A percentile compares a stretch with the other conserved stretches of the same genome.
phyloP scores from a whole-genome alignment of 2,797 vertebrate genomes.

The Peromyscus attwateri region DNA sequence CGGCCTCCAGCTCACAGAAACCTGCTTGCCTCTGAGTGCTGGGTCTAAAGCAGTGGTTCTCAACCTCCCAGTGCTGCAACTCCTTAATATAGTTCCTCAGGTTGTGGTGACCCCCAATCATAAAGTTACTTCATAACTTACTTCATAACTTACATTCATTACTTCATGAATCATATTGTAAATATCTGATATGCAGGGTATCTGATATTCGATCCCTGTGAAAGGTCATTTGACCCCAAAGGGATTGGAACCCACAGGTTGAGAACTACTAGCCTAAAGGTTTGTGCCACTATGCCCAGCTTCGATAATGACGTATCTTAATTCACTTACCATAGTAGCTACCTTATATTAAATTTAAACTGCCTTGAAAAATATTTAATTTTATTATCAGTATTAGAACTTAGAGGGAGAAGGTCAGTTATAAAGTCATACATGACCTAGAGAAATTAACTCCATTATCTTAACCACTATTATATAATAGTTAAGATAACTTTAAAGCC shows the following conservation, averaged over 20 bases:
- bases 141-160: not conserved
- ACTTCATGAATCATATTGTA: not conserved
- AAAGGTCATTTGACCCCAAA: not conserved
- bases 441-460: slow-evolving; percentile 36
- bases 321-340: slow-evolving; percentile 8
- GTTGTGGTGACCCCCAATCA: not conserved
- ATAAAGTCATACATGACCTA: slow-evolving; percentile 16
- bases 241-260: not conserved
- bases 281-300: not conserved
- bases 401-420: not conserved
- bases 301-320: not conserved
- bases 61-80: not conserved
- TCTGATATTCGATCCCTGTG: not conserved
- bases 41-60: not conserved
- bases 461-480: slow-evolving; percentile 48
- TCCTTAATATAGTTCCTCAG: not conserved
- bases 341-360: slow-evolving; percentile 62
- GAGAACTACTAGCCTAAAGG: not conserved
- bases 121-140: not conserved
- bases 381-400: slow-evolving; percentile 47
- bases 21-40: not conserved
- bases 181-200: not conserved
- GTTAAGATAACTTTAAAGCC: slow-evolving; percentile 29
- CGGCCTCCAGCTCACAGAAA: not conserved
- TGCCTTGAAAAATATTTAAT: slow-evolving; percentile 13